phyloP scores from a whole-genome alignment of 2,888 invertebrate species.

The Apamea sordens region DNA sequence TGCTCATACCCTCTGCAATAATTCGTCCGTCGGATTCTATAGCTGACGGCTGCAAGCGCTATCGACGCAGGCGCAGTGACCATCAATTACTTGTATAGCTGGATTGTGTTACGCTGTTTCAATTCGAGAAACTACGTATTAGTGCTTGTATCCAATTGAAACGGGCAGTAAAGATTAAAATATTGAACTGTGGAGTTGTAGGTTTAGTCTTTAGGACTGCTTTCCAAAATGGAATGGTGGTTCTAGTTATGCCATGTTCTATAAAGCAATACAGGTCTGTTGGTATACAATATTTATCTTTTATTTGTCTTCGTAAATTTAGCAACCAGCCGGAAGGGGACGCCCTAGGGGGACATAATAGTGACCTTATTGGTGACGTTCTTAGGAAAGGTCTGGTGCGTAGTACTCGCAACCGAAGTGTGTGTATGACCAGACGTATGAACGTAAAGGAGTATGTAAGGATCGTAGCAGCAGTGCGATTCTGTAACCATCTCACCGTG shows the following conservation, averaged over 20 bases:
- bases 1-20: conserved; percentile 77
- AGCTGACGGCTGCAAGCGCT: conserved; percentile 65
- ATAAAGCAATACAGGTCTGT: conserved; percentile 1
- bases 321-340: neutral
- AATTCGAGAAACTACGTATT: conserved; percentile 63
- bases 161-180: conserved; percentile 56
- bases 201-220: conserved; percentile 7
- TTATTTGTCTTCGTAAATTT: neutral
- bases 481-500: too few species aligned
- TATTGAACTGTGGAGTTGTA: conserved; percentile 39
- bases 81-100: conserved; percentile 56
- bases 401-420: too few species aligned
- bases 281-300: neutral
- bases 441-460: too few species aligned
- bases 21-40: conserved; percentile 75
- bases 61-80: conserved; percentile 66
- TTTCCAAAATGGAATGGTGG: conserved; percentile 37
- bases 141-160: conserved; percentile 58
- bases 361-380: too few species aligned
- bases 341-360: too few species aligned
- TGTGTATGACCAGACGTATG: too few species aligned
- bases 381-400: too few species aligned
- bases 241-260: neutral
- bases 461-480: too few species aligned
- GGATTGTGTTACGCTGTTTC: conserved; percentile 56